Conservation (phyloP, 2,888 invertebrate genomes). For the Timema cristinae region DNA sequence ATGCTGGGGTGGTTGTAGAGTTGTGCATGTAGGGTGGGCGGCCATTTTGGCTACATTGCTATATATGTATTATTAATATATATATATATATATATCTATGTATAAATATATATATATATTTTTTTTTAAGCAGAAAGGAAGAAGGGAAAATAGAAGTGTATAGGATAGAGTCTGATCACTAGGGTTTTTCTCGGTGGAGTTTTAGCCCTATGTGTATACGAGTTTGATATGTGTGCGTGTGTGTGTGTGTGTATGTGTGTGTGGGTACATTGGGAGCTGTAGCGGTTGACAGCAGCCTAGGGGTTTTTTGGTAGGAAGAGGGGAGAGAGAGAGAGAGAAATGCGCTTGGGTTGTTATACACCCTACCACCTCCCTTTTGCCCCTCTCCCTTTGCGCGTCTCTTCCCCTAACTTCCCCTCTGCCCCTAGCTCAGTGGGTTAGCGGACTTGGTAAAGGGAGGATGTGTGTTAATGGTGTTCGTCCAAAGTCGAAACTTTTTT, state of each 20-base stretch:
- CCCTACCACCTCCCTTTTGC: neutral
- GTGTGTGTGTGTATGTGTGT: conserved; percentile 19
- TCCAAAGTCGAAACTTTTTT: conserved; percentile 6
- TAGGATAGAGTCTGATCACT: conserved; percentile 5
- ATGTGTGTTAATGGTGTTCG: neutral
- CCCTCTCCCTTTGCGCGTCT: neutral
- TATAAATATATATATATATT: conserved; percentile 13
- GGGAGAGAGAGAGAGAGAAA: conserved; percentile 5
- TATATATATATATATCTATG: conserved; percentile 9
- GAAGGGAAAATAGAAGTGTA: conserved; percentile 7
- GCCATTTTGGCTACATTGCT: conserved; percentile 29
- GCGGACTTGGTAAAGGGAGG: neutral
- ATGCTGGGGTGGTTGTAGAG: conserved; percentile 25
- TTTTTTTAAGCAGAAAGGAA: conserved; percentile 6
- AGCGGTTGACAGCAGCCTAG: conserved; percentile 22
- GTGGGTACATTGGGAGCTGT: conserved; percentile 24
- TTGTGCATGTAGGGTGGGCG: conserved; percentile 30
- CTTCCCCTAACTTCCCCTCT: conserved; percentile 12
- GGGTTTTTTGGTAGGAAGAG: conserved; percentile 15
- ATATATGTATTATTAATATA: conserved; percentile 5
- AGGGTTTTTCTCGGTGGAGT: conserved; percentile 17
- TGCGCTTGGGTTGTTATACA: conserved; percentile 13
- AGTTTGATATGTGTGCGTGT: too few relatives aligned
- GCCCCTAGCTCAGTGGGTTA: conserved; percentile 13
- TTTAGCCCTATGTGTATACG: conserved; percentile 18